phyloP scores from a whole-genome alignment of 1,140 invertebrate genomes.

The Listronotus oregonensis region DNA sequence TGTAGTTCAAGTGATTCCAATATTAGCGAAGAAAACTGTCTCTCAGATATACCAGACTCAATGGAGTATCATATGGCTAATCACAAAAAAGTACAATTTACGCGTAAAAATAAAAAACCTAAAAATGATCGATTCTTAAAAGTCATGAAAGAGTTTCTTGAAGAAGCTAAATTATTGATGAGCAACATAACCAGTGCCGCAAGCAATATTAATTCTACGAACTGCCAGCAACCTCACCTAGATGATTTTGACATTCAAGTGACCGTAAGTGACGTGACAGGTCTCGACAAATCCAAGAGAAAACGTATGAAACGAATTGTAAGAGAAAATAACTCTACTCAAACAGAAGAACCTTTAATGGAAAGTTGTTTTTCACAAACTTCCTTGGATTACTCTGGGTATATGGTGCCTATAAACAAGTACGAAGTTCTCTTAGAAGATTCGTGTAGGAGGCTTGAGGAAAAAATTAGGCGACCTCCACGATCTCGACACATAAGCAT shows the following conservation, averaged over 20 bases:
- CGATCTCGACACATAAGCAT: constrained; percentile 13
- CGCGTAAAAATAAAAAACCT: constrained; percentile 8
- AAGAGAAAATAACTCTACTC: constrained; percentile 26
- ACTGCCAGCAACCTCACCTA: constrained; percentile 10
- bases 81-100: constrained; percentile 48
- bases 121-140: constrained; percentile 42
- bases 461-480: constrained; percentile 36
- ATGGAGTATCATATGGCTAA: constrained; percentile 45
- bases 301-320: not conserved
- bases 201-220: constrained; percentile 30
- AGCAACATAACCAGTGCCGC: constrained; percentile 46
- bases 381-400: constrained; percentile 10
- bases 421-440: constrained; percentile 49
- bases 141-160: constrained; percentile 52
- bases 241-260: constrained; percentile 50
- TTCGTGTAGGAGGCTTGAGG: constrained; percentile 49
- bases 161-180: constrained; percentile 52
- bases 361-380: constrained; percentile 28
- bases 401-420: constrained; percentile 44
- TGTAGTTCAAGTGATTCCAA: constrained; percentile 13
- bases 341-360: constrained; percentile 26
- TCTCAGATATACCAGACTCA: constrained; percentile 43
- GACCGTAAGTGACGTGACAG: constrained; percentile 42
- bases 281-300: constrained; percentile 26
- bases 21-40: constrained; percentile 14